Evolutionary conservation across 64 coral and sea anemone genomes (phyloP).

Genomic region (Dendrophyllia cribrosa): DNA sequence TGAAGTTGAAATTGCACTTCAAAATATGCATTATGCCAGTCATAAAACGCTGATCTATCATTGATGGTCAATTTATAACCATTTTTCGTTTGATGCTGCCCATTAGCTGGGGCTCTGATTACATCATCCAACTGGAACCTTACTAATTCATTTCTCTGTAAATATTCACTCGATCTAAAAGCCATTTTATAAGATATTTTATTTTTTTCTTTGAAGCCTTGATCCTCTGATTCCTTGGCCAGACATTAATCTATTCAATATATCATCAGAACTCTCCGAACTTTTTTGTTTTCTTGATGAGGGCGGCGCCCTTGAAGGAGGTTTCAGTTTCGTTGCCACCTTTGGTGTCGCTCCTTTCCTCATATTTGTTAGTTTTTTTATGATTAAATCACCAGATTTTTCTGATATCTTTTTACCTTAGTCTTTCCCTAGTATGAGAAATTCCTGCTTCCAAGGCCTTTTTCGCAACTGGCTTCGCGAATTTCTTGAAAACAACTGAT

Average conservation of each 20-base stretch:
- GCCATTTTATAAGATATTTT: not conserved
- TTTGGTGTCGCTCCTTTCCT: too few relatives aligned
- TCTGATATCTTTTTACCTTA: not conserved
- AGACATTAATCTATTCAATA: not conserved
- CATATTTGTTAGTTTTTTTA: not conserved
- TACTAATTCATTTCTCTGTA: not conserved
- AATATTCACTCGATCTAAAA: conserved; percentile 19
- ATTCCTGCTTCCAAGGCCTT: not conserved
- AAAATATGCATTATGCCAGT: too few relatives aligned
- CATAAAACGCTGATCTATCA: too few relatives aligned
- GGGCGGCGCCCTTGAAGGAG: too few relatives aligned
- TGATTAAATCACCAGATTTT: not conserved
- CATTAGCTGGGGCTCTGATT: not conserved
- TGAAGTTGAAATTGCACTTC: too few relatives aligned
- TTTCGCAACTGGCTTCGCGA: not conserved
- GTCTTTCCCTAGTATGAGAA: not conserved
- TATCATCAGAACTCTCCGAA: not conserved
- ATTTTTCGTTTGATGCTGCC: not conserved
- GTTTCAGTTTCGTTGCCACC: too few relatives aligned
- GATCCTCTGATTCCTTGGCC: not conserved
- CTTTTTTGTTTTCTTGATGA: too few relatives aligned
- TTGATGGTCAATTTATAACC: not conserved
- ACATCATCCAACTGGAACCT: not conserved
- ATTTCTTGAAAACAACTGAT: not conserved
- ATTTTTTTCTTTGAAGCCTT: too few relatives aligned